Conservation (phyloP, 2,113 vertebrate species). For the Pavo muticus region DNA sequence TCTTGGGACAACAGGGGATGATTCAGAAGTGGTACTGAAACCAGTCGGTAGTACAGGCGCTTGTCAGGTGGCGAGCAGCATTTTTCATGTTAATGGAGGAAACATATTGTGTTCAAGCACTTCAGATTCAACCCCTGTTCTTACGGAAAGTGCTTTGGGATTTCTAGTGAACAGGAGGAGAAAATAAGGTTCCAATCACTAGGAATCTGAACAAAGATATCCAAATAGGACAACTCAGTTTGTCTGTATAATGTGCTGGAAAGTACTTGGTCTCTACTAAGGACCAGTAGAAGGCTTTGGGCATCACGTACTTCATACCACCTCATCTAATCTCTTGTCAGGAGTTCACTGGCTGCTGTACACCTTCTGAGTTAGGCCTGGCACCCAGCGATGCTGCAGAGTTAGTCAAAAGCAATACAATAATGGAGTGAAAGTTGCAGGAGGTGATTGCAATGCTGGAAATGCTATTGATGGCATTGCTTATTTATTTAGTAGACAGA, state of each 20-base stretch:
- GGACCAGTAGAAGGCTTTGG: background rate
- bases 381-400: background rate
- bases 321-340: background rate
- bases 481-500: conserved; percentile 71
- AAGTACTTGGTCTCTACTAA: background rate
- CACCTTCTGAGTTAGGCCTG: background rate
- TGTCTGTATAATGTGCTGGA: background rate
- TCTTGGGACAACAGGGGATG: background rate
- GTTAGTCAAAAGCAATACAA: conserved; percentile 2
- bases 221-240: background rate
- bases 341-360: background rate
- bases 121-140: background rate
- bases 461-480: conserved; percentile 60
- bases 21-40: background rate
- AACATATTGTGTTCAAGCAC: background rate
- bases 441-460: conserved; percentile 28
- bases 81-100: background rate
- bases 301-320: background rate
- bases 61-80: background rate
- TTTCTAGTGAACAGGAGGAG: background rate
- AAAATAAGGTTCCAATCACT: background rate
- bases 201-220: background rate
- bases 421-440: conserved; percentile 37
- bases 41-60: background rate
- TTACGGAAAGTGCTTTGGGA: background rate